Conservation (phyloP, 2,113 vertebrate genomes). For the Neodontobutis hainanensis region DNA sequence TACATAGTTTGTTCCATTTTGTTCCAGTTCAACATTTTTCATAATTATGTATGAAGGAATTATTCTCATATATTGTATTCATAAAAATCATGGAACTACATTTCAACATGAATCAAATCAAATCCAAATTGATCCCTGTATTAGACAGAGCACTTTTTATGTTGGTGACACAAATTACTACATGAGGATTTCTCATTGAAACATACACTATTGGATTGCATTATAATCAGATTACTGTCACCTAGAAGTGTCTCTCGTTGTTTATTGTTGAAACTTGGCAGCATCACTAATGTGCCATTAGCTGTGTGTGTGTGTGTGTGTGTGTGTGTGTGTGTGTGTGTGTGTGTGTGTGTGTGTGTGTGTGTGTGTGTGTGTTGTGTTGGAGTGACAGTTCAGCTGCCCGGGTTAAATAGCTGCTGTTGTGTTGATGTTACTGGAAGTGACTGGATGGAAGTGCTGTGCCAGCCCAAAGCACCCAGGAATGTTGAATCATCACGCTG, state of each 20-base stretch:
- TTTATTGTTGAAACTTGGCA: background rate
- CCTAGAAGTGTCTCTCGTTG: background rate
- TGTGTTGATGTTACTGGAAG: conserved; percentile 39
- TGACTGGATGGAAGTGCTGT: conserved; percentile 37
- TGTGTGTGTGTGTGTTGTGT: background rate
- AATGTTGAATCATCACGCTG: conserved; percentile 69
- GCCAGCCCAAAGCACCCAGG: conserved; percentile 46
- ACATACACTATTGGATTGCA: background rate
- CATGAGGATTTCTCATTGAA: background rate
- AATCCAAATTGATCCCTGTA: too few species aligned
- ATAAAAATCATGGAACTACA: too few species aligned
- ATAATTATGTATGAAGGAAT: too few species aligned
- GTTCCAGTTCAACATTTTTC: too few species aligned
- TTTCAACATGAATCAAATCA: too few species aligned
- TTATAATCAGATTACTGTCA: background rate
- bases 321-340: background rate
- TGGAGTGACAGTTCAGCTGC: conserved; percentile 25
- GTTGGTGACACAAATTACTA: too few species aligned
- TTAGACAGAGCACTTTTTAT: too few species aligned
- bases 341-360: background rate
- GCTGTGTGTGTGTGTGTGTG: background rate
- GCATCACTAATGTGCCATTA: background rate
- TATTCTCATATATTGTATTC: too few species aligned
- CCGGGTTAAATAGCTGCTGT: conserved; percentile 30
- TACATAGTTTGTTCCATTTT: too few species aligned